These are phyloP conservation scores for Drosophila leonis DNA, from an alignment of 2,888 invertebrate species.

Conservation along the genomic window DNA sequence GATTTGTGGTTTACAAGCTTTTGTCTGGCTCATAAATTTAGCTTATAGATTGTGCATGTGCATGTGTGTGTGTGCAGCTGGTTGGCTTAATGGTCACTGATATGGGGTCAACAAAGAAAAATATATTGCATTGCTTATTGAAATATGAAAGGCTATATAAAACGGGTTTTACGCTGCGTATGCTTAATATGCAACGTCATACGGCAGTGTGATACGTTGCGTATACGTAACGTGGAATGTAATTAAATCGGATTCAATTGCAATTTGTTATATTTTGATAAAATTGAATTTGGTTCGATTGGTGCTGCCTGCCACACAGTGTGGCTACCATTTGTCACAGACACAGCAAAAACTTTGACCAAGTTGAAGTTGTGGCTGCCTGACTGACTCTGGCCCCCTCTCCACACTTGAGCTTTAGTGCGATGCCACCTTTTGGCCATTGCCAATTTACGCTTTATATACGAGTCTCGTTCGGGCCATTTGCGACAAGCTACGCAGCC, in stretches of 20 bases:
- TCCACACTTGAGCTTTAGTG: conserved; percentile 16
- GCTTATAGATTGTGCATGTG: conserved; percentile 45
- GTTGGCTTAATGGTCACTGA: conserved; percentile 46
- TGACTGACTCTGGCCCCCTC: background rate
- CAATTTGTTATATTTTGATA: conserved; percentile 1
- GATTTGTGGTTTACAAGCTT: conserved; percentile 76
- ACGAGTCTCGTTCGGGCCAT: conserved; percentile 60
- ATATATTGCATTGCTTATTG: conserved; percentile 20
- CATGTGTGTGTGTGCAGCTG: conserved; percentile 17
- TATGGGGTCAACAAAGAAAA: conserved; percentile 21
- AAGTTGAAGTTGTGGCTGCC: conserved; percentile 2
- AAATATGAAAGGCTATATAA: conserved; percentile 2
- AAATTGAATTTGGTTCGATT: conserved; percentile 42
- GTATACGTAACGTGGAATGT: conserved; percentile 39
- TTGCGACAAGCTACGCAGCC: conserved; percentile 48
- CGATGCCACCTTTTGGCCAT: conserved; percentile 51
- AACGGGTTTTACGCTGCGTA: background rate
- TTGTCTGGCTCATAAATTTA: conserved; percentile 73
- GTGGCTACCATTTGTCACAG: background rate
- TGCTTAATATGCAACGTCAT: background rate
- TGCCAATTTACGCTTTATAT: conserved; percentile 63
- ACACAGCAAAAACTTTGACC: conserved; percentile 10
- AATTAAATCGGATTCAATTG: conserved; percentile 43
- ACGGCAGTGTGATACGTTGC: conserved; percentile 17
- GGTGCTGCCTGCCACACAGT: background rate